Base-by-base conservation (phyloP, 2,888 invertebrate genomes). In the Zaprionus bogoriensis region DNA sequence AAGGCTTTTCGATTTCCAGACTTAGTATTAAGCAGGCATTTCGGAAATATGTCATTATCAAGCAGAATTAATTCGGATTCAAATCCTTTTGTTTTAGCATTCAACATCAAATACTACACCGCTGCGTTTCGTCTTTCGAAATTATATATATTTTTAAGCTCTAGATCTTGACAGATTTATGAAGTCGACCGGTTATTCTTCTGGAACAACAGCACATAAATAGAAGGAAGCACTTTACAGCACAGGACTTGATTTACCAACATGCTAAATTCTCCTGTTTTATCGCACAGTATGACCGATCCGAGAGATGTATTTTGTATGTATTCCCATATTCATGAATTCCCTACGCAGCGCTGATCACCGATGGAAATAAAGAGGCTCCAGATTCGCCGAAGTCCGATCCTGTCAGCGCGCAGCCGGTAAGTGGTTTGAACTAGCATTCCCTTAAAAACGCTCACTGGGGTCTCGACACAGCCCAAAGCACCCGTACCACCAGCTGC, bases 1-100 rank as follows among this genome's bases (percentile, higher is more conserved):
- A n/a, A n/a, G n/a, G n/a, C n/a, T n/a, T n/a, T n/a, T n/a, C n/a
- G n/a, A n/a, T n/a, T n/a, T n/a, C n/a, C n/a, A n/a, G n/a, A n/a
- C n/a, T n/a, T n/a, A n/a, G n/a, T n/a, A n/a, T n/a, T n/a, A 28
- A 74, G 69, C 42, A 68, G 57, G 74, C 70, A 22, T n/a, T 10
- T n/a, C 9, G 5, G 1, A 3, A 1, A 36, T 10, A 10, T 46
- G 23, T n/a, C 23, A 44, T 23, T 28, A 4, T 41, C 4, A 12
- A 30, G 27, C 20, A 2, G 3, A 17, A 46, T 32, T 27, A n/a
- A 22, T 14, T 23, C 10, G 10, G 7, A 12, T 42, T n/a, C 12
- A 10, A 12, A 2, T n/a, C 20, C 17, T 42, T 44, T 14, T 1
- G 9, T 38, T 45, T 17, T 14, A 14, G 17, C 55, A 69, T 64